Evolutionary conservation across 2,888 invertebrate species (phyloP).

Genomic region (Chrysodeixis includens): DNA sequence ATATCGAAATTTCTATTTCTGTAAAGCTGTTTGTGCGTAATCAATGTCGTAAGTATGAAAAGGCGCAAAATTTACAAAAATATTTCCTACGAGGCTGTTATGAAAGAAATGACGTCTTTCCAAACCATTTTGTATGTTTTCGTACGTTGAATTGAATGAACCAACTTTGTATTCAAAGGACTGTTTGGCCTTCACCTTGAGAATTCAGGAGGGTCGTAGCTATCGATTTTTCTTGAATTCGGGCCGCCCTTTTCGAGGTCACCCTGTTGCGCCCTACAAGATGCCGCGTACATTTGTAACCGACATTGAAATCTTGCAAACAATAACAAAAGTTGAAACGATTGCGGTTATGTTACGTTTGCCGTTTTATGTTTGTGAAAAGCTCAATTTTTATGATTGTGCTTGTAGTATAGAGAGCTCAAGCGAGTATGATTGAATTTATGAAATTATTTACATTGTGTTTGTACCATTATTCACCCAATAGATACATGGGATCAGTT

Average conservation of each 20-base stretch:
- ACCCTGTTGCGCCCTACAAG: neutral
- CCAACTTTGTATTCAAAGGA: neutral
- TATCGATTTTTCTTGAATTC: conserved; percentile 3
- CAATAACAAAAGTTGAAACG: neutral
- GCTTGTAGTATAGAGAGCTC: too few relatives aligned
- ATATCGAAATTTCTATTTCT: too few relatives aligned
- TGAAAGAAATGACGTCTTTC: too few relatives aligned
- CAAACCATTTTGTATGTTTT: too few relatives aligned
- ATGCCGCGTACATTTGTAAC: neutral
- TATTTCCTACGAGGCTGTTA: too few relatives aligned
- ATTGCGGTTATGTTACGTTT: too few relatives aligned
- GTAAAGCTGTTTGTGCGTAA: too few relatives aligned
- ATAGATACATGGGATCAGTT: neutral
- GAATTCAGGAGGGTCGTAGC: neutral
- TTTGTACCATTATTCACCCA: too few relatives aligned
- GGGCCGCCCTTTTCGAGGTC: neutral
- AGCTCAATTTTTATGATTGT: too few relatives aligned
- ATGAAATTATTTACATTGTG: neutral
- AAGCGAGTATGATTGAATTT: neutral
- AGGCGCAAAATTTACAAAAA: too few relatives aligned
- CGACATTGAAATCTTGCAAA: neutral
- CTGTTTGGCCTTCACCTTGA: neutral
- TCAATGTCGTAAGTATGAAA: too few relatives aligned
- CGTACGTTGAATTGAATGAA: neutral
- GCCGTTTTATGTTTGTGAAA: too few relatives aligned